Base-by-base conservation (phyloP, 1,140 invertebrate species). In the Eciton burchellii region DNA sequence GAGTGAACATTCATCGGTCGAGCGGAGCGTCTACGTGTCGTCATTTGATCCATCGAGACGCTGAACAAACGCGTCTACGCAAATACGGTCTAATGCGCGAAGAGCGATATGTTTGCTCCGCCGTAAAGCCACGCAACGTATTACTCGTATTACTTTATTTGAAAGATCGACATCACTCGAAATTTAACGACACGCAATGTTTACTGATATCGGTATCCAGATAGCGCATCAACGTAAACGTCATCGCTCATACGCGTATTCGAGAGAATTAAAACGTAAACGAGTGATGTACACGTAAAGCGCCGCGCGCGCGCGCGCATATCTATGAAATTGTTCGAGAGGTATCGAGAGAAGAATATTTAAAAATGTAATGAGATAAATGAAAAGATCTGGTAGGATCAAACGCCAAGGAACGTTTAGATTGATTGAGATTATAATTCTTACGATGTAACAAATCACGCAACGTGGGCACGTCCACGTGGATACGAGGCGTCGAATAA, bases 31-130 rank as follows among this genome's bases (percentile, higher is more conserved):
- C 24, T 57, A 79, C 35, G 2, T 70, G 56, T 77, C 35, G 9
- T 29, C 47, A 82, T 65, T 84, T 57, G 54, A 70, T 49, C 56
- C 70, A 60, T 79, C 72, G 59, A 56, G 63, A 52, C n/a, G n/a
- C 66, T 74, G 41, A 54, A 72, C 72, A 86, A 88, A 88, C 65
- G 49, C 11, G 47, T 57, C 35, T 83, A 73, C 70, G 72, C 57
- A 87, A 89, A 83, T 89, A 89, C n/a, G 49, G 63, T 26, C 60
- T 86, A 87, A 90, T 90, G 89, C 76, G 72, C 70, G 81, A 83
- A 87, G 57, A 63, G 77, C 81, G 21, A 72, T 49, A 82, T 88
- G 84, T 90, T 90, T 90, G 63, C 73, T 41, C 21, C 43, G 12
- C 29, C n/a, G 62, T 68, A 83, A 56, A 24, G 43, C 73, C 29